Evolutionary conservation across 1,140 invertebrate species (phyloP), one percentile per base, ranked within the genome.

Genomic region (Paraescarpia echinospica): DNA sequence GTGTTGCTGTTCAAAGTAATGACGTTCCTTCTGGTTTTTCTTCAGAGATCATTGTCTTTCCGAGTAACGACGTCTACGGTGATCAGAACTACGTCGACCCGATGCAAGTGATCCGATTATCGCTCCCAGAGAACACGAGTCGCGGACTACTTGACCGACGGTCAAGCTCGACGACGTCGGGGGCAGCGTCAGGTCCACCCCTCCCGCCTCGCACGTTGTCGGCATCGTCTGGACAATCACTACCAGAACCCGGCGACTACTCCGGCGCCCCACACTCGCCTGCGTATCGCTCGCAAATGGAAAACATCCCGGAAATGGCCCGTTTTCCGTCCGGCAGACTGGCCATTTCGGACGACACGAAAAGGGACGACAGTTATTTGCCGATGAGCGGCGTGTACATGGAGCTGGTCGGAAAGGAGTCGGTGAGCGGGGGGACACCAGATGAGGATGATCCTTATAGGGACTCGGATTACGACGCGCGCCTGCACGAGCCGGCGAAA

Each of bases 31-130:
- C 18, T n/a, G n/a, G 14, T 90, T 33, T 90, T 18, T 33, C 90
- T 90, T 22, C 31, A 91, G 91, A 91, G 35, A 41, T 91, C 34
- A 91, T 91, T 31, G 27, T 91, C 91, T 91, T 91, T 34, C 91
- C 91, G 91, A 31, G 33, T 9, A 34, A 14, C 91, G 34, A 91
- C 91, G 91, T 27, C 34, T 34, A 91, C 33, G 5, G 33, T 31
- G 33, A 33, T n/a, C 35, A 34, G 33, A 18, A 22, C 8, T 91
- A 91, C 90, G 34, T 91, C 1, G 90, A 91, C 90, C 90, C 90
- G 34, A 9, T 34, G 90, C 34, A 33, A 22, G 90, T 91, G 18
- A 12, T 41, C 34, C 34, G 34, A 0, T 14, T 41, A 14, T 34
- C 90, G 18, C 90, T 91, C 12, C 91, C 91, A 9, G 91, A 33